These are phyloP conservation scores for Halcyon senegalensis DNA, from an alignment of 2,113 vertebrate genomes.

Conservation along the genomic window DNA sequence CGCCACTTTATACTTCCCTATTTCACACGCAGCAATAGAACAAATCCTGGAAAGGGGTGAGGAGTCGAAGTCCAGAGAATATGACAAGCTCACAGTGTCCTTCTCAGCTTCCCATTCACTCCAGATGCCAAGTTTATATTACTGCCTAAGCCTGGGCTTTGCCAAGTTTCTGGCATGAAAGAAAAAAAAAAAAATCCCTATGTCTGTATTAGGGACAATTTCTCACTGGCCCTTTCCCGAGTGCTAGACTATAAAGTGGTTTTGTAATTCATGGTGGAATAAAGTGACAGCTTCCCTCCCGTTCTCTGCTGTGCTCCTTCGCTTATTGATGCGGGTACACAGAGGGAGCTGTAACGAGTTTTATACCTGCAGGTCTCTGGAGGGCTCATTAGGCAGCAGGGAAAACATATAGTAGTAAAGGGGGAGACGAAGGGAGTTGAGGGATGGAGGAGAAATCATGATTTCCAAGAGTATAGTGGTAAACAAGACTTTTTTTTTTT, in stretches of 20 bases:
- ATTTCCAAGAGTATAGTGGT: conserved; percentile 64
- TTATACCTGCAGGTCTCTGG: conserved; percentile 78
- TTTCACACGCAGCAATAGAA: background rate
- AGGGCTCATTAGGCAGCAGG: conserved; percentile 82
- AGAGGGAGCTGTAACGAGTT: conserved; percentile 74
- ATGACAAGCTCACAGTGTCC: background rate
- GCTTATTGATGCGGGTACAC: conserved; percentile 73
- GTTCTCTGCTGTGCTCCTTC: conserved; percentile 39
- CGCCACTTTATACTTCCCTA: background rate
- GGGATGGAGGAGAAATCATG: conserved; percentile 60
- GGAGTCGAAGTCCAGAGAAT: background rate
- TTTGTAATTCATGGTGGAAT: conserved; percentile 76
- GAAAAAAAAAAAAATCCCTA: conserved; percentile 36
- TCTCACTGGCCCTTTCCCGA: conserved; percentile 47
- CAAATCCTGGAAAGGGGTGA: background rate
- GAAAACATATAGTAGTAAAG: conserved; percentile 71
- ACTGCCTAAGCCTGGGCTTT: background rate
- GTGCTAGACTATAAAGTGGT: conserved; percentile 67
- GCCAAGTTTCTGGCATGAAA: conserved; percentile 36
- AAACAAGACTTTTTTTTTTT: conserved; percentile 24
- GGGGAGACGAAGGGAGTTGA: conserved; percentile 59
- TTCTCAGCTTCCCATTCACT: conserved; percentile 3
- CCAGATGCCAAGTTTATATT: background rate
- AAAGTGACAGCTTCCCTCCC: conserved; percentile 69
- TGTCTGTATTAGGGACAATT: conserved; percentile 46